Evolutionary conservation across 1,140 invertebrate genomes (phyloP).

Genomic region (Brachionus rubens): DNA sequence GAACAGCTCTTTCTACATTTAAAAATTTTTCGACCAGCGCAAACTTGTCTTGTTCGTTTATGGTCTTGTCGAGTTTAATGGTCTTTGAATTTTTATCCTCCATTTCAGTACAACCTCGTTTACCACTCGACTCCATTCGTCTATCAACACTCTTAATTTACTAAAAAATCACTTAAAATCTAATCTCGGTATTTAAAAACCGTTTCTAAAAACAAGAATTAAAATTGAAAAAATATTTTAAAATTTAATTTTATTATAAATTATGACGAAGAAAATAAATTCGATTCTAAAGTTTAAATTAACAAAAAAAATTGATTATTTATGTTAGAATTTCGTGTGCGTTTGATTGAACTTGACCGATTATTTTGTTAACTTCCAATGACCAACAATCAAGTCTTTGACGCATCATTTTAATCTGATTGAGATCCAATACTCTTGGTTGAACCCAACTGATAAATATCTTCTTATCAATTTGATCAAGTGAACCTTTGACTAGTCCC

Average conservation of each 20-base stretch:
- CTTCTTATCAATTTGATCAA: conserved; percentile 82
- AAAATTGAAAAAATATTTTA: neutral
- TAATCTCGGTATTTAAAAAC: conserved; percentile 5
- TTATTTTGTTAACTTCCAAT: conserved; percentile 22
- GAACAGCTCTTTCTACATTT: conserved; percentile 1
- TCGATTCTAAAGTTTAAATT: conserved; percentile 10
- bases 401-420: conserved; percentile 53
- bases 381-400: conserved; percentile 11
- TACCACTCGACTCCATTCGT: neutral
- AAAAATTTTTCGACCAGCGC: neutral
- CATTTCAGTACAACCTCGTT: neutral
- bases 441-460: conserved; percentile 87
- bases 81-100: neutral
- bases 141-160: neutral
- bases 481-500: conserved; percentile 84
- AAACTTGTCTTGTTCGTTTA: neutral
- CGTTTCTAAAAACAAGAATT: neutral
- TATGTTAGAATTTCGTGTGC: conserved; percentile 12
- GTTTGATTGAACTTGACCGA: conserved; percentile 36
- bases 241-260: neutral
- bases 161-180: neutral
- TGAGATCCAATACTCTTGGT: conserved; percentile 77
- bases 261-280: conserved; percentile 1
- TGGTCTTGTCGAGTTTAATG: neutral
- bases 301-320: conserved; percentile 14